Conservation (phyloP, 2,797 vertebrate genomes). For the Notolepis coatsorum region DNA sequence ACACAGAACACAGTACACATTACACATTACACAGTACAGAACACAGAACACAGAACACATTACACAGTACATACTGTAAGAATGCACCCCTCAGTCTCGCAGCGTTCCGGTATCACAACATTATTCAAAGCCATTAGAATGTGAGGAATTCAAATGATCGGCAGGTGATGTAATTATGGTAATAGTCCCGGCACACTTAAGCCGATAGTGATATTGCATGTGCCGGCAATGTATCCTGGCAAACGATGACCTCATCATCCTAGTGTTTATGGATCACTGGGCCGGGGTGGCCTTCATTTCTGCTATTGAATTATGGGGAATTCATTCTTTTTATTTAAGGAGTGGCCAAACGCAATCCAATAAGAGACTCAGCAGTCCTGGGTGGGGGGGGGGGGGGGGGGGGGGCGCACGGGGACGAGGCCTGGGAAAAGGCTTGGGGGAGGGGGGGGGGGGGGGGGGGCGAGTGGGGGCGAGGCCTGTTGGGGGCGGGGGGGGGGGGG, state of each 20-base stretch:
- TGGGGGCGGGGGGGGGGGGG: too few relatives aligned
- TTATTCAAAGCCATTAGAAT: conserved; percentile 7
- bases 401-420: not conserved
- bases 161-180: not conserved
- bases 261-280: conserved; percentile 79
- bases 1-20: too few relatives aligned
- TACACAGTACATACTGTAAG: too few relatives aligned
- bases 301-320: conserved; percentile 76
- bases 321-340: conserved; percentile 75
- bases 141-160: conserved; percentile 1
- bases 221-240: conserved; percentile 14
- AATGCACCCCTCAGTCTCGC: too few relatives aligned
- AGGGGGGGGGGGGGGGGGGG: too few relatives aligned
- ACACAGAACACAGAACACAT: too few relatives aligned
- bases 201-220: conserved; percentile 20
- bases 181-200: not conserved
- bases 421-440: too few relatives aligned
- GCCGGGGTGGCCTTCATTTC: conserved; percentile 65
- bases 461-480: too few relatives aligned
- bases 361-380: conserved; percentile 63
- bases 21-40: too few relatives aligned
- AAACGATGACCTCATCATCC: conserved; percentile 74
- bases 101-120: not conserved
- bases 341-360: conserved; percentile 71
- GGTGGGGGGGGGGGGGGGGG: too few relatives aligned